phyloP scores from a whole-genome alignment of 2,797 vertebrate species.

The Danio choprae region DNA sequence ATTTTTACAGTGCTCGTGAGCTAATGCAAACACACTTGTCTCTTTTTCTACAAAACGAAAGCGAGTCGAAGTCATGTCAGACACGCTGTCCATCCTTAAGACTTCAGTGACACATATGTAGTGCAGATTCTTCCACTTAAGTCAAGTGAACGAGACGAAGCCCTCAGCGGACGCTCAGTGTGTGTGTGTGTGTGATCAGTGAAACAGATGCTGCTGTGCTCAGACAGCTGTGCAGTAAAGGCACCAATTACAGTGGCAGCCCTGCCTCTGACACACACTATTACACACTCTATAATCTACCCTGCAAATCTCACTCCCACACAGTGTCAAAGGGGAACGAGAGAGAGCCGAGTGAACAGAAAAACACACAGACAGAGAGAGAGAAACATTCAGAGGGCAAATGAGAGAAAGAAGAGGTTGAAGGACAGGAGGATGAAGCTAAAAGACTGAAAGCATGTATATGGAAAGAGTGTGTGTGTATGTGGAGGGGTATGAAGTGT shows the following conservation, averaged over 20 bases:
- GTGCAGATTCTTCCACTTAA: constrained; percentile 47
- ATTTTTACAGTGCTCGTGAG: too few species aligned
- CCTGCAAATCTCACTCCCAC: constrained; percentile 64
- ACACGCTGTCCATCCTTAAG: constrained; percentile 32
- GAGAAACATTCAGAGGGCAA: not conserved
- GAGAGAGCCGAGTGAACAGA: constrained; percentile 32
- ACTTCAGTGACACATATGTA: constrained; percentile 47
- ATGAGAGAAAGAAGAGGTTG: constrained; percentile 9
- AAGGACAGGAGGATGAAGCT: not conserved
- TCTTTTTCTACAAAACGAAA: not conserved
- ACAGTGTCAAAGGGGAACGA: constrained; percentile 52
- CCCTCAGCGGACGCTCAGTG: constrained; percentile 35
- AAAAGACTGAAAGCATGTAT: not conserved
- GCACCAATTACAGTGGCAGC: constrained; percentile 73
- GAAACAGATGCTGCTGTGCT: constrained; percentile 72
- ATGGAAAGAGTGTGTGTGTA: too few species aligned
- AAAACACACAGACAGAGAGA: constrained; percentile 36
- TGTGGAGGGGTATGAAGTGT: not conserved
- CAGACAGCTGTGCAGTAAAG: constrained; percentile 75
- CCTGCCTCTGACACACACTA: constrained; percentile 69
- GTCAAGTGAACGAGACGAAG: constrained; percentile 39
- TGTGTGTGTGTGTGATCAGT: constrained; percentile 53
- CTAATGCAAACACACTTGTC: not conserved
- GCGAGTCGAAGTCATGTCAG: not conserved
- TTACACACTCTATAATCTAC: constrained; percentile 71